phyloP scores from a whole-genome alignment of 1,140 invertebrate species.

The Calliopsis andreniformis region DNA sequence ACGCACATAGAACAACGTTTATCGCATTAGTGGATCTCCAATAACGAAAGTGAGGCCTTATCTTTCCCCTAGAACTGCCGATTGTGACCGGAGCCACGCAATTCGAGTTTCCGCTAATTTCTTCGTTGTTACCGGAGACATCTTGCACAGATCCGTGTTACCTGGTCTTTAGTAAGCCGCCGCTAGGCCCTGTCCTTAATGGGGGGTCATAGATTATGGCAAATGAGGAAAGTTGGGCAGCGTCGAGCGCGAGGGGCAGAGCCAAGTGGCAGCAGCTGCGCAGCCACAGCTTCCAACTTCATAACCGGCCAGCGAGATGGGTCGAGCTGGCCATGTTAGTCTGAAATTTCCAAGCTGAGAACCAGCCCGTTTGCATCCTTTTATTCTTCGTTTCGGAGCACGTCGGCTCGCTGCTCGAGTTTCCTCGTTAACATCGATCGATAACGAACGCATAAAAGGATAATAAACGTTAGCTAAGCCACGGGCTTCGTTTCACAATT shows the following conservation, averaged over 20 bases:
- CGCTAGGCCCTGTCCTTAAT: constrained; percentile 70
- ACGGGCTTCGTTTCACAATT: background rate
- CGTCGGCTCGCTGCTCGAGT: constrained; percentile 23
- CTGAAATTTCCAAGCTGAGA: constrained; percentile 54
- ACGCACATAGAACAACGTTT: background rate
- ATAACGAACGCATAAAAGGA: constrained; percentile 49
- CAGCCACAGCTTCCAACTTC: constrained; percentile 67
- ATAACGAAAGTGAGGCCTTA: background rate
- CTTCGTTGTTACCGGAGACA: constrained; percentile 69
- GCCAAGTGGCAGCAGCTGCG: constrained; percentile 75
- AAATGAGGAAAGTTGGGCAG: constrained; percentile 76
- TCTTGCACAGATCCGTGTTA: constrained; percentile 68
- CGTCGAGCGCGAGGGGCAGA: constrained; percentile 35
- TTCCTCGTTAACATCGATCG: constrained; percentile 56
- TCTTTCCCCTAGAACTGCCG: constrained; percentile 6
- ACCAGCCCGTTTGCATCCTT: constrained; percentile 34
- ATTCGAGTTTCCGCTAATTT: constrained; percentile 69
- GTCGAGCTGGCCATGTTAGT: constrained; percentile 54
- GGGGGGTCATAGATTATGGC: constrained; percentile 76
- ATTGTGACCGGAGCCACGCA: constrained; percentile 36
- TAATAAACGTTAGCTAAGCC: constrained; percentile 34
- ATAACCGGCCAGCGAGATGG: constrained; percentile 65
- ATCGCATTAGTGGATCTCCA: background rate
- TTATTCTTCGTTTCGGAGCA: constrained; percentile 7
- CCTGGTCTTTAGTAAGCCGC: constrained; percentile 67